Base-by-base conservation (phyloP, 2,113 vertebrate genomes). In the Oncorhynchus nerka region DNA sequence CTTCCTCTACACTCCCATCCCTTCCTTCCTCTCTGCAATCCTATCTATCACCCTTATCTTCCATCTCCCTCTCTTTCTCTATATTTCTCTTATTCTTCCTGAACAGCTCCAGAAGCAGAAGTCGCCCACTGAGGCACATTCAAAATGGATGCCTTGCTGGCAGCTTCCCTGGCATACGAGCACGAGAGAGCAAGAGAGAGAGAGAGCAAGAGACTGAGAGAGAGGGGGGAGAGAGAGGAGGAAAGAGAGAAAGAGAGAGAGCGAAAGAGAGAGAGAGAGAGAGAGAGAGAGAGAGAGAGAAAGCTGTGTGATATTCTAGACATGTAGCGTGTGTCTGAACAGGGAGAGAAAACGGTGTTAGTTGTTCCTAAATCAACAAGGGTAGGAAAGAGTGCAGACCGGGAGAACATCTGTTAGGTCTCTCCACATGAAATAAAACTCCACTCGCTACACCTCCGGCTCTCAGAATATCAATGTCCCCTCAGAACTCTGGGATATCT, bases 81-180 rank as follows among this genome's bases (percentile, higher is more conserved):
- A 45, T 11, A 45, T 11, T 11, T 45, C 2, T 45, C 39, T 45
- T 78, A 57, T 77, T 24, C 71, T 59, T 45, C 73, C 74, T 68
- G 68, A 68, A 45, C 72, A 32, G 72, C 61, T 71, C 70, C 11
- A 66, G 73, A 4, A 32, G 84, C 73, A 74, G 74, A 71, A n/a
- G 76, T 71, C 22, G 24, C 55, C 79, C 71, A 77, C 81, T 84
- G 71, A 73, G 75, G 81, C 83, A 85, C 79, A 82, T 85, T 84
- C 75, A 88, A 87, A 88, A 87, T 79, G 77, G 78, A 81, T 34
- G 49, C 74, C 88, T 85, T 76, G 75, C 83, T 77, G 84, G 75
- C 75, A 79, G 70, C 74, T 73, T 81, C 81, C 75, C 72, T 85
- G 84, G 79, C 75, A 76, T 39, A 45, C 9, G 3, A 45, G 39